These are phyloP conservation scores for Halichoeres trimaculatus DNA, from an alignment of 2,113 vertebrate genomes.

Conservation along the genomic window DNA sequence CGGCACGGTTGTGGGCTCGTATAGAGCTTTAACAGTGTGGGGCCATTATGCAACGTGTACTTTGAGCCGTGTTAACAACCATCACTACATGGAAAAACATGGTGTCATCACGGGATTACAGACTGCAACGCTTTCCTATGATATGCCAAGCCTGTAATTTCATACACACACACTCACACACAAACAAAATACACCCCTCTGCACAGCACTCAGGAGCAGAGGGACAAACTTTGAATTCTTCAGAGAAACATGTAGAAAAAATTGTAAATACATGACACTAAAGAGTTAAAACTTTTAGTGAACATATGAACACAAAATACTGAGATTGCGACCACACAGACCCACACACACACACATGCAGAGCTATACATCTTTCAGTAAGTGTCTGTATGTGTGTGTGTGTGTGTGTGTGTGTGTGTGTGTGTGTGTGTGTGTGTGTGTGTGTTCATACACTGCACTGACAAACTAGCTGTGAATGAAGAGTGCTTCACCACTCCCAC, in stretches of 20 bases:
- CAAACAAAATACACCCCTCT: slow-evolving; percentile 10
- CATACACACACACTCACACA: no score
- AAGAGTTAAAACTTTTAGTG: neutral
- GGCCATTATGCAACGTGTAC: slow-evolving; percentile 70
- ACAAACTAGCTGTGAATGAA: slow-evolving; percentile 59
- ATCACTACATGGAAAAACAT: slow-evolving; percentile 83
- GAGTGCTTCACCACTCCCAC: slow-evolving; percentile 22
- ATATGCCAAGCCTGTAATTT: slow-evolving; percentile 76
- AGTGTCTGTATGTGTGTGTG: no score
- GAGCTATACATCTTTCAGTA: slow-evolving; percentile 43
- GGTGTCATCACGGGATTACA: slow-evolving; percentile 80
- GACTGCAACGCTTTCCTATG: slow-evolving; percentile 73
- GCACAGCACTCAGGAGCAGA: slow-evolving; percentile 9
- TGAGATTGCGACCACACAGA: neutral
- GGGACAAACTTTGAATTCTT: slow-evolving; percentile 2
- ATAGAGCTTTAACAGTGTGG: slow-evolving; percentile 33
- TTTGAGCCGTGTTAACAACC: slow-evolving; percentile 79
- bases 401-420: no score
- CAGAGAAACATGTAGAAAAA: neutral
- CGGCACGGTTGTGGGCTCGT: slow-evolving; percentile 21
- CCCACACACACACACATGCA: slow-evolving; percentile 3
- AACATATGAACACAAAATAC: slow-evolving; percentile 10
- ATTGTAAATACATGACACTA: neutral
- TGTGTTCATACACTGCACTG: slow-evolving; percentile 6
- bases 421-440: no score